Conservation (phyloP, 35 echinoderm and acorn worm species). For the Apostichopus japonicus region DNA sequence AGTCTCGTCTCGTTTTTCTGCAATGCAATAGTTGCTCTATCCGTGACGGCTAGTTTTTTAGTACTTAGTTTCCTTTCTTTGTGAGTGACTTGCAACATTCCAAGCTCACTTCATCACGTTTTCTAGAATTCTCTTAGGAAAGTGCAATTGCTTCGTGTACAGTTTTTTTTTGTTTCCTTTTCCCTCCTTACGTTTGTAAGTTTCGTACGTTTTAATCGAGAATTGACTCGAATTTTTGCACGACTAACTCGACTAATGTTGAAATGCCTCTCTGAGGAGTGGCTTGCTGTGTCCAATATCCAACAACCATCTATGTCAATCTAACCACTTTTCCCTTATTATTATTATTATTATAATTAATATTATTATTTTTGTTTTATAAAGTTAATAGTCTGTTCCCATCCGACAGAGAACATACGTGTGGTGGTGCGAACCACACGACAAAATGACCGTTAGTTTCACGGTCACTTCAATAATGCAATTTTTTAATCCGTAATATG, state of each 20-base stretch:
- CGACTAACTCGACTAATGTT: background rate
- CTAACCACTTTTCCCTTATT: background rate
- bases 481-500: background rate
- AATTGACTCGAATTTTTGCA: background rate
- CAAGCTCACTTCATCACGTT: constrained; percentile 24
- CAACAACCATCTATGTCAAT: background rate
- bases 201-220: constrained; percentile 40
- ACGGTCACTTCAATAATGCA: background rate
- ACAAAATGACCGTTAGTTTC: background rate
- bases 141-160: constrained; percentile 53
- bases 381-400: background rate
- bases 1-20: background rate
- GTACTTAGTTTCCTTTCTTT: background rate
- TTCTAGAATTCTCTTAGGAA: constrained; percentile 60
- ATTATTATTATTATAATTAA: no score
- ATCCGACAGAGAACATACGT: background rate
- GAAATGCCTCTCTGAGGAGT: constrained; percentile 13
- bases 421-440: background rate
- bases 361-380: no score
- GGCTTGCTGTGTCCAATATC: constrained; percentile 11
- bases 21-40: constrained; percentile 38
- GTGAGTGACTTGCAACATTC: constrained; percentile 47
- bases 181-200: background rate
- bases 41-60: background rate
- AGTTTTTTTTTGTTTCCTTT: constrained; percentile 27